Evolutionary conservation across 2,113 vertebrate species (phyloP), one percentile per base, ranked within the genome.

Genomic region (Malaclemys terrapin): DNA sequence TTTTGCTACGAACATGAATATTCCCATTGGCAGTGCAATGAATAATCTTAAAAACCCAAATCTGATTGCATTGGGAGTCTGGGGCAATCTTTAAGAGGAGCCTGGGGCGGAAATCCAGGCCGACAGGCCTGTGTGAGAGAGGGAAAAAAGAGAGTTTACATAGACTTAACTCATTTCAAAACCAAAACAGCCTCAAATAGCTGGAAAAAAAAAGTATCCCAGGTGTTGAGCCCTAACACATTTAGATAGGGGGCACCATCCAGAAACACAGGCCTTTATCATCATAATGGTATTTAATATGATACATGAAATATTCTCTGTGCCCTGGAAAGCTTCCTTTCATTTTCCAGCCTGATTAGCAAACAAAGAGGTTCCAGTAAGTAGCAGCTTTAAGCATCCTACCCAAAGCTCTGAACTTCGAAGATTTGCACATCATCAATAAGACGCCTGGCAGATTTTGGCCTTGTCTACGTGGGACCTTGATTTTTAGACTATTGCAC

Each of bases 401-500:
- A 83, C 93, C 90, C 83, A 93, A 96, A 95, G 92, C 90, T 93
- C 94, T 97, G 94, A 97, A 96, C 95, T 95, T 87, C n/a, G 45
- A 4, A 93, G 79, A 95, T 97, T 94, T 95, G 89, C 88, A 94
- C 89, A 38, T 31, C 81, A 87, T 92, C 93, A 95, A 89, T 69
- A 91, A 89, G 42, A 49, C 88, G 54, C 42, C 42, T 91, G 54
- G 31, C 9, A 91, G 57, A 79, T 56, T 49, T 82, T 89, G 89
- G 53, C 31, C 65, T 72, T 72, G 19, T 72, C 35, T 38, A 72
- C 19, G 22, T 1, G 19, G 22, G 9, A 72, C 17, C 4, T 22
- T 86, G 86, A 92, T 90, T 87, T 81, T 91, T 87, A 82, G n/a
- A 50, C 92, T 85, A 94, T 93, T 52, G 45, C 7, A 14, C 56